Evolutionary conservation across 1,140 invertebrate species (phyloP), one percentile per base, ranked within the genome.

Genomic region (Rhagoletis zephyria): DNA sequence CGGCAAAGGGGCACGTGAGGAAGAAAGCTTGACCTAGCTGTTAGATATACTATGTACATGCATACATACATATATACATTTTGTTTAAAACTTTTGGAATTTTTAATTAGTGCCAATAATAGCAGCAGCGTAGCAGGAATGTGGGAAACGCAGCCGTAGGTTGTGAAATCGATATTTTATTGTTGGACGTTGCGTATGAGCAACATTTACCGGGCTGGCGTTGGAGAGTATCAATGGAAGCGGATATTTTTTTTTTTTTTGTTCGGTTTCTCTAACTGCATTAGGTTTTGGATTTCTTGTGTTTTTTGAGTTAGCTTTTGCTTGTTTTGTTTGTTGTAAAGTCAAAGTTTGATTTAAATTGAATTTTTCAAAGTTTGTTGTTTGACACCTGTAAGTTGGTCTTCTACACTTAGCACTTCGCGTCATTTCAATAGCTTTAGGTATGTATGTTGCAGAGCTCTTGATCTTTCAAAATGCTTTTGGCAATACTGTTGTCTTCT

Each of bases 91-190:
- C 70, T 87, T 92, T 87, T 89, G 90, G 92, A 92, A 91, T 92
- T 92, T 92, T 92, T 92, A 92, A 92, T 92, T 92, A 92, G 91
- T 92, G 91, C 90, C 90, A 92, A 92, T 92, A 91, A 12, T 42
- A 81, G 74, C n/a, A 45, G 42, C 10, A 70, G 16, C 4, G 61
- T 63, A n/a, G 12, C 9, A n/a, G 61, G 61, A 14, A 12, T 1
- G 61, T 14, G 30, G 30, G 30, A 30, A 30, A 30, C 30, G 30
- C 30, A 30, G 30, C 30, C 30, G 30, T 30, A 30, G 30, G 51
- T 14, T 81, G 48, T 30, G 74, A 81, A 81, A 56, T 51, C 16
- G 48, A 56, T 81, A 12, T 90, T 90, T 91, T 92, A 92, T 89
- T 89, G 90, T 85, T 4, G 3, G 48, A 19, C 48, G 2, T 7